phyloP scores from a whole-genome alignment of 2,113 vertebrate genomes.

The Gorsachius goisagi region DNA sequence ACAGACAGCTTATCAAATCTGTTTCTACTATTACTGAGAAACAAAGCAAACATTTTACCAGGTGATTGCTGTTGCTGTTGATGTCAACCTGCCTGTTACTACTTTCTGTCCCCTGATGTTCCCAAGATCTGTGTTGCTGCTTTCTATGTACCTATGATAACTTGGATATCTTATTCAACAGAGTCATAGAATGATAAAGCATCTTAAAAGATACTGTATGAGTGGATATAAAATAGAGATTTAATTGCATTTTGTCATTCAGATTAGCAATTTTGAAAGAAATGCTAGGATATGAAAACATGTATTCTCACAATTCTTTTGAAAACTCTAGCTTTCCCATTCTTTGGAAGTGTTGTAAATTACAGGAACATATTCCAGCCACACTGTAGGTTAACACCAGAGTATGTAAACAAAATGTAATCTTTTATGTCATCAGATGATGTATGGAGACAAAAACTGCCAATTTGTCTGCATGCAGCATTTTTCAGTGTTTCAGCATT shows the following conservation, averaged over 20 bases:
- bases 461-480: neutral
- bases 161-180: neutral
- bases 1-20: neutral
- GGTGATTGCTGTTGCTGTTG: neutral
- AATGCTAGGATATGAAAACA: neutral
- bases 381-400: neutral
- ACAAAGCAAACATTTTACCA: conserved; percentile 2
- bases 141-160: neutral
- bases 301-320: neutral
- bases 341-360: neutral
- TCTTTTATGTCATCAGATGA: neutral
- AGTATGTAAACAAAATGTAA: neutral
- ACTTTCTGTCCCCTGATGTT: neutral
- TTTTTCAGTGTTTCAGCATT: neutral
- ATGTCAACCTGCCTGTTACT: neutral
- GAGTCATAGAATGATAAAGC: neutral
- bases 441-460: neutral
- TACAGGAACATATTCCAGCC: neutral
- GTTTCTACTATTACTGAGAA: conserved; percentile 35
- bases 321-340: neutral
- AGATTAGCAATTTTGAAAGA: neutral
- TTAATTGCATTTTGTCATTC: neutral
- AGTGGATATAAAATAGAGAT: neutral
- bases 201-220: neutral
- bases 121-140: neutral